Evolutionary conservation across 1,140 invertebrate genomes (phyloP), one percentile per base, ranked within the genome.

Genomic region (Atta colombica): DNA sequence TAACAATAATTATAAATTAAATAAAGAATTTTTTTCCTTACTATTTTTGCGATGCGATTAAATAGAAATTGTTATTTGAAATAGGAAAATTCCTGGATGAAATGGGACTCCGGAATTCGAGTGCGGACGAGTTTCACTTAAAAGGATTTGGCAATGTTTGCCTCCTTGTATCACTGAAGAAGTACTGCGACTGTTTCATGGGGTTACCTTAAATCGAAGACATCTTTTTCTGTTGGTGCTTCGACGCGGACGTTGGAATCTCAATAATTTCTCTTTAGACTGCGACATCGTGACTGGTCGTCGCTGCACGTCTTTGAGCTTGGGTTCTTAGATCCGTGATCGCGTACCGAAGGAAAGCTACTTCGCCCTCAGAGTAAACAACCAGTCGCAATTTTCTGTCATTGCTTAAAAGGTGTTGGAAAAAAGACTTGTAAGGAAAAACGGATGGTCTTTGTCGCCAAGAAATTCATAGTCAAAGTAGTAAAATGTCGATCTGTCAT

Each of bases 371-470:
- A 77, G 39, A 84, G 87, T 88, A 81, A 84, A 87, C 86, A 88
- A 87, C 66, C 69, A 18, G 55, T 61, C 49, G 71, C 85, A 88
- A 88, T 87, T 87, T 88, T 86, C 77, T n/a, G 69, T 61, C 71
- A 63, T 87, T 49, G 25, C n/a, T 84, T 77, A 72, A 77, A 87
- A 87, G 51, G 77, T 77, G 80, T 45, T 45, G 58, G 21, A 31
- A 85, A 61, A 53, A 82, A 82, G 71, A 55, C 74, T 87, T 28
- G 35, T 45, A 31, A 87, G 35, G 71, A 87, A 74, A 77, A 88
- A 75, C 78, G 63, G 35, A 75, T 69, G 77, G 69, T 10, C n/a
- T 60, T 12, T 77, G 49, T 87, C 39, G 69, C 10, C 45, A 87
- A 31, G 69, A 58, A 49, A 82, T 75, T 84, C 51, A 66, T 86